Base-by-base conservation (phyloP, 1,140 invertebrate species). In the Drosophila watanabei region DNA sequence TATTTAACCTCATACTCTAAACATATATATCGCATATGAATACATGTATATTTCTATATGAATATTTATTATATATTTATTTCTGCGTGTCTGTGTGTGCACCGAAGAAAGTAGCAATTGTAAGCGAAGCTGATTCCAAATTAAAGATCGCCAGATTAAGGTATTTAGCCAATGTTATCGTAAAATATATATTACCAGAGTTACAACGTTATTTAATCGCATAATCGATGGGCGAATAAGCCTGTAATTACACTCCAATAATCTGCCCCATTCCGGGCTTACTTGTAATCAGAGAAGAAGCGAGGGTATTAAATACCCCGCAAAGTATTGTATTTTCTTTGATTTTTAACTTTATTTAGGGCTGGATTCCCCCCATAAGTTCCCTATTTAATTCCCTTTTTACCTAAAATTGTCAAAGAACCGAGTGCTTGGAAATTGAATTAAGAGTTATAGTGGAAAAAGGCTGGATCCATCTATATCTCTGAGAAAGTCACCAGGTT, bases 1-100 rank as follows among this genome's bases (percentile, higher is more conserved):
- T 63, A 66, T 69, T 69, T 65, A 69, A 49, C 61, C 30, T 52
- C 49, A n/a, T 70, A 66, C 18, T 33, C 46, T 51, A 45, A 28
- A 11, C 64, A 46, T 18, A 56, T 37, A 39, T 45, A 62, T 51
- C 46, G 18, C 28, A 18, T 60, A 28, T 45, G 41, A 16, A 64
- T 68, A 24, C 45, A 39, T 48, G 24, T 68, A 39, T 69, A 41
- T 69, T 41, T 43, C 41, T 65, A 32, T 64, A 62, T 28, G n/a
- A n/a, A 41, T 58, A 41, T 41, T 57, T 39, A 58, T 52, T 33
- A 33, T 41, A 33, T 57, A 64, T 41, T 30, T 65, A 65, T n/a
- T 33, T 56, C 18, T 10, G 8, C 18, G 51, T n/a, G 24, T 49
- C 8, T 30, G 28, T 52, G 49, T 33, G 13, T 28, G 20, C 20